Conservation (phyloP, 2,113 vertebrate species). For the Cervus canadensis region DNA sequence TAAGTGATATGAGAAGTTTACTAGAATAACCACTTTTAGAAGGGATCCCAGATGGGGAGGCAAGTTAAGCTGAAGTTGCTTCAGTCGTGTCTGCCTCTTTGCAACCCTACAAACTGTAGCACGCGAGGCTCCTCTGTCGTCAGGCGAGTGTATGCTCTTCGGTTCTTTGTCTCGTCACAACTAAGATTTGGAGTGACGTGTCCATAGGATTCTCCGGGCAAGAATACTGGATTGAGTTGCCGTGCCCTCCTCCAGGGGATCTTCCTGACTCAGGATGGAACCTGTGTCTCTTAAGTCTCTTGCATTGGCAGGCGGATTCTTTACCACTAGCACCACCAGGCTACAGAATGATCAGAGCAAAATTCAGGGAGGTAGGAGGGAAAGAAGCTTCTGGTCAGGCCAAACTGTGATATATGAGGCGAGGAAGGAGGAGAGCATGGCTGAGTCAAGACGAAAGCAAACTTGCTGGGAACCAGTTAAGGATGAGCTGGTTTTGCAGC, state of each 20-base stretch:
- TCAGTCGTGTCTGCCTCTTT: neutral
- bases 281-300: neutral
- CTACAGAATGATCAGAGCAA: neutral
- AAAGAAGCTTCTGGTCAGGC: neutral
- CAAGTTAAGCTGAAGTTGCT: neutral
- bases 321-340: neutral
- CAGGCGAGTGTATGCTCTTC: no score
- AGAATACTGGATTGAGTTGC: neutral
- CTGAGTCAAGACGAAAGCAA: neutral
- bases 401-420: neutral
- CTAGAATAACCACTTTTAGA: neutral
- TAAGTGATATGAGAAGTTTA: neutral
- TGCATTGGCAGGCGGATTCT: neutral
- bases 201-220: neutral
- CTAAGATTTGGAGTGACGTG: no score
- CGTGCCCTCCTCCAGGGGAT: neutral
- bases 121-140: neutral
- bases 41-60: neutral
- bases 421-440: neutral
- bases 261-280: neutral
- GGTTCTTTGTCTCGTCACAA: no score
- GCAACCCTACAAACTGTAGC: rapidly evolving
- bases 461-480: neutral
- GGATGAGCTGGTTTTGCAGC: neutral
- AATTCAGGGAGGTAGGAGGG: neutral